A percentile compares a stretch with the other conserved stretches of the same genome.
Evolutionary conservation across 2,797 vertebrate species (phyloP).

Genomic region (Hemibagrus guttatus): DNA sequence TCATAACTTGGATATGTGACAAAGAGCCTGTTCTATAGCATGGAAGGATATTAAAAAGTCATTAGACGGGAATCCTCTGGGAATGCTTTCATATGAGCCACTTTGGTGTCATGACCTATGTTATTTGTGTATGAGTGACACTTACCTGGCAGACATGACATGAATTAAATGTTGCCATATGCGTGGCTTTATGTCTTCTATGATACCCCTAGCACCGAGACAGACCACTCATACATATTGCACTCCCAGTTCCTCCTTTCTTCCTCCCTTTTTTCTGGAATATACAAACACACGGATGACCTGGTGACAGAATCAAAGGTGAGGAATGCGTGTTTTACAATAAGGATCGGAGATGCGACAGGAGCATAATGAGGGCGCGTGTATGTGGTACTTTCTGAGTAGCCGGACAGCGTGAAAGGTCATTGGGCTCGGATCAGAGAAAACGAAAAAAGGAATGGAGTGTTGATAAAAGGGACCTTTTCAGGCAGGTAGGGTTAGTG

Average conservation of each 20-base stretch:
- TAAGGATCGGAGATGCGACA: slow-evolving; percentile 34
- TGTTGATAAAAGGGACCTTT: slow-evolving; percentile 19
- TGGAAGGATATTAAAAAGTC: slow-evolving; percentile 66
- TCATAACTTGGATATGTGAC: slow-evolving; percentile 48
- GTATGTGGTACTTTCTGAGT: slow-evolving; percentile 5
- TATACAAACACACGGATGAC: slow-evolving; percentile 6
- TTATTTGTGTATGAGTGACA: slow-evolving; percentile 70
- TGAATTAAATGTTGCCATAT: slow-evolving; percentile 58
- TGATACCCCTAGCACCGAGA: slow-evolving; percentile 5
- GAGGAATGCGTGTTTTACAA: slow-evolving; percentile 23
- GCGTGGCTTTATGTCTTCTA: slow-evolving; percentile 43
- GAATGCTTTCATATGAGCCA: slow-evolving; percentile 63
- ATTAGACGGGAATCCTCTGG: slow-evolving; percentile 58
- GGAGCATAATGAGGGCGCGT: slow-evolving; percentile 38
- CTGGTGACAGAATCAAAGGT: slow-evolving; percentile 32
- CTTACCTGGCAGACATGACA: slow-evolving; percentile 62
- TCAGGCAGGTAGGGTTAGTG: slow-evolving; percentile 42
- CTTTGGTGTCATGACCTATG: slow-evolving; percentile 62
- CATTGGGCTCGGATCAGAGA: slow-evolving; percentile 11
- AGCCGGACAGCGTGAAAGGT: slow-evolving; percentile 31
- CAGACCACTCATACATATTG: slow-evolving; percentile 54
- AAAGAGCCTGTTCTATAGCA: slow-evolving; percentile 52
- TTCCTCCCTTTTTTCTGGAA: slow-evolving; percentile 14
- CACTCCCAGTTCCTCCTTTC: slow-evolving; percentile 22
- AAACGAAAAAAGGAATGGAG: slow-evolving; percentile 3